Conservation (phyloP, 2,797 vertebrate genomes). For the Pangasius macronema region DNA sequence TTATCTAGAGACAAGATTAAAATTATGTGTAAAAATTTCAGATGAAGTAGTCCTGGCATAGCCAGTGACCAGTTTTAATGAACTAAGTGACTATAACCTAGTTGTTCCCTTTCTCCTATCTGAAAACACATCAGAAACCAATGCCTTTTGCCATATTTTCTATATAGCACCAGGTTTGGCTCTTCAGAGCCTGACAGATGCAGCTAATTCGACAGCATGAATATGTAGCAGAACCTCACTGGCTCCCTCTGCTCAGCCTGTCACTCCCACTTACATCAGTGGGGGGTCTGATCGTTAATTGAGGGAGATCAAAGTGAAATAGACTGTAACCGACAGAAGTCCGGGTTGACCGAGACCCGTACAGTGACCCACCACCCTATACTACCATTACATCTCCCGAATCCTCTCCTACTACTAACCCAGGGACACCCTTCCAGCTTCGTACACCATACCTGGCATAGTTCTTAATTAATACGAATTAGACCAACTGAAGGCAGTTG, state of each 20-base stretch:
- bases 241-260: conserved; percentile 79
- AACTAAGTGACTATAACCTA: conserved; percentile 45
- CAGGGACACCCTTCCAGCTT: background rate
- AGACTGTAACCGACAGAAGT: too few species aligned
- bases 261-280: conserved; percentile 83
- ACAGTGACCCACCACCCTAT: conserved; percentile 54
- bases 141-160: conserved; percentile 10
- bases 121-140: conserved; percentile 45
- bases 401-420: conserved; percentile 56
- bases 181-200: conserved; percentile 74
- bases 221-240: conserved; percentile 83
- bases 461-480: background rate
- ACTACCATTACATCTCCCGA: conserved; percentile 60
- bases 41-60: background rate
- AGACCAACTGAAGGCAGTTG: background rate
- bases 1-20: background rate
- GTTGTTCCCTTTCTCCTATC: background rate
- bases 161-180: conserved; percentile 27
- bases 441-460: background rate
- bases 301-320: too few species aligned
- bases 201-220: conserved; percentile 81
- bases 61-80: background rate
- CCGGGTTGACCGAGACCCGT: too few species aligned
- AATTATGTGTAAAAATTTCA: background rate
- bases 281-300: too few species aligned